Conservation (phyloP, 2,113 vertebrate species). For the Zapornia atra region DNA sequence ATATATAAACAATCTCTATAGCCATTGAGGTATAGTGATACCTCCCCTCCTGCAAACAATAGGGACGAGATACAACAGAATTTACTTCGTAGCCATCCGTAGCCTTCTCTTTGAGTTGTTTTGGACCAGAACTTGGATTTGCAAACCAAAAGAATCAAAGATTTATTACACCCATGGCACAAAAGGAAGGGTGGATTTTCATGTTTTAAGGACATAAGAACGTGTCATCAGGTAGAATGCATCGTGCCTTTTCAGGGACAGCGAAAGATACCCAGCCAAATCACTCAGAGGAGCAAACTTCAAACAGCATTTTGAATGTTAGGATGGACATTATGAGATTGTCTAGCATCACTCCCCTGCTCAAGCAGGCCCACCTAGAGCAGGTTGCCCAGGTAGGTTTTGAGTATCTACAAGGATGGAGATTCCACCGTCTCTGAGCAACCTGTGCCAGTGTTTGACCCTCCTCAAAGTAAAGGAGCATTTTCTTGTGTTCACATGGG, state of each 20-base stretch:
- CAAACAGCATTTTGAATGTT: neutral
- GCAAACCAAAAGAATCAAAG: accelerated
- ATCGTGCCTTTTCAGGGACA: neutral
- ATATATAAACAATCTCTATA: too few relatives aligned
- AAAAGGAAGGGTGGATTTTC: neutral
- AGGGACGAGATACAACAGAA: neutral
- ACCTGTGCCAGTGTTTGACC: too few relatives aligned
- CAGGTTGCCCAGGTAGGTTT: neutral
- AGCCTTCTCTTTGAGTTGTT: neutral
- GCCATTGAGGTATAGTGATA: too few relatives aligned
- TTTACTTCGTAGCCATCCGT: neutral
- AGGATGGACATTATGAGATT: neutral
- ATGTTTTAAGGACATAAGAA: neutral
- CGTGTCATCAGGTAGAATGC: neutral
- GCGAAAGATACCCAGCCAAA: neutral
- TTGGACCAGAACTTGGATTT: neutral
- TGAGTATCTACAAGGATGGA: neutral
- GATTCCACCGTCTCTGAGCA: neutral
- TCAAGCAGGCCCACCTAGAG: neutral
- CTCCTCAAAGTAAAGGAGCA: neutral
- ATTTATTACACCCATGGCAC: neutral
- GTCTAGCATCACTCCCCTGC: neutral
- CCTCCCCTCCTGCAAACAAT: neutral
- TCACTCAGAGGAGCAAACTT: neutral
- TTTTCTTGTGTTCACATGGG: neutral